Conservation (phyloP, 2,888 invertebrate species). For the Acrobasis suavella region DNA sequence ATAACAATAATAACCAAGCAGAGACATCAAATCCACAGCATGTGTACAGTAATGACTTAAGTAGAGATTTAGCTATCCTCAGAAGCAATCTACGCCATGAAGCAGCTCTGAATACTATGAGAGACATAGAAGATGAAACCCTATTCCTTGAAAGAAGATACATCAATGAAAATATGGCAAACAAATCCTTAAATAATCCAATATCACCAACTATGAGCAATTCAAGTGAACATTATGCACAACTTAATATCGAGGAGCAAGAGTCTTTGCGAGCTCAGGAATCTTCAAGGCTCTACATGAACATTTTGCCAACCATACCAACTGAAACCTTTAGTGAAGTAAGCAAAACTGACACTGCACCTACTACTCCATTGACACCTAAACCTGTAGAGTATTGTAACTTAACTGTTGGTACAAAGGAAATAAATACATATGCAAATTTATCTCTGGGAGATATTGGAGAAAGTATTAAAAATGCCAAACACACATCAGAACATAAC, state of each 20-base stretch:
- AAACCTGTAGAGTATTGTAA: constrained; percentile 72
- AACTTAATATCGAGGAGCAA: constrained; percentile 67
- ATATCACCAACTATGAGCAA: constrained; percentile 72
- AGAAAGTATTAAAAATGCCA: constrained; percentile 55
- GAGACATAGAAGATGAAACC: constrained; percentile 71
- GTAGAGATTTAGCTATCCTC: constrained; percentile 68
- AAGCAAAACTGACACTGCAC: constrained; percentile 52
- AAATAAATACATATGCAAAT: constrained; percentile 71
- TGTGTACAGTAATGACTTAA: constrained; percentile 72
- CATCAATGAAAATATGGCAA: constrained; percentile 50
- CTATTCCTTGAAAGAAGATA: constrained; percentile 62
- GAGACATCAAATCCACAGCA: constrained; percentile 56
- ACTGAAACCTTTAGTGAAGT: constrained; percentile 51
- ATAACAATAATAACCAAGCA: constrained; percentile 75
- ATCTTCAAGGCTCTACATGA: constrained; percentile 68
- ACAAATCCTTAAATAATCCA: constrained; percentile 43
- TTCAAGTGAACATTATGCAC: constrained; percentile 76
- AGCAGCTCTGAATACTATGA: constrained; percentile 61
- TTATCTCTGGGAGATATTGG: constrained; percentile 63
- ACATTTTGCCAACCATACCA: constrained; percentile 59
- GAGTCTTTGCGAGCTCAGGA: constrained; percentile 44
- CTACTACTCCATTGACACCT: constrained; percentile 64
- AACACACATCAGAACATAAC: constrained; percentile 51
- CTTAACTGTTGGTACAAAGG: constrained; percentile 57
- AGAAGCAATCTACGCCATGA: constrained; percentile 65